Evolutionary conservation across 2,888 invertebrate genomes (phyloP), one percentile per base, ranked within the genome.

Genomic region (Erannis defoliaria): DNA sequence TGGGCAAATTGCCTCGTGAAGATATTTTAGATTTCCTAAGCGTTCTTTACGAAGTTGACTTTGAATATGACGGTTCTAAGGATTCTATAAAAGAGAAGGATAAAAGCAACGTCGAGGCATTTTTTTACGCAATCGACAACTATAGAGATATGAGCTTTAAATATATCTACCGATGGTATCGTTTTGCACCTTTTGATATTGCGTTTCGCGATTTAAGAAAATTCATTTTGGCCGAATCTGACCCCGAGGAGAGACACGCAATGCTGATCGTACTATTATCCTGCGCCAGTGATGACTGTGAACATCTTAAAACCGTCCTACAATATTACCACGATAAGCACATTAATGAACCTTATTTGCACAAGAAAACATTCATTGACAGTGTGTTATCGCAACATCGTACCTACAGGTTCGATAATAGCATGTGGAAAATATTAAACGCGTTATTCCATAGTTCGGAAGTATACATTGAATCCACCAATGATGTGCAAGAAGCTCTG

Each of bases 201-300:
- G 88, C 88, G 5, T 83, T 86, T 70, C 46, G 58, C 8, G 82
- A 84, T 50, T 57, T 84, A 29, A 78, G 70, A 46, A 35, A 78
- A 46, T 84, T 50, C 72, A 75, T 64, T n/a, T 48, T n/a, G 2
- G 40, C 51, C 0, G 58, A 59, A 31, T 55, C 51, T 29, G 33
- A 12, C 0, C 29, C 58, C 8, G 29, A 16, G 14, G n/a, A 43
- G 12, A 53, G 57, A 33, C 35, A 53, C 9, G n/a, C 37, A 0
- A 48, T 62, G 53, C 12, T 62, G 12, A 37, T 29, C 12, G 43
- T 57, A 8, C n/a, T 62, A 31, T 19, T 62, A 8, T 23, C 23
- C 12, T 37, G 56, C 16, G 62, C 62, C n/a, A 14, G 37, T 5
- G 5, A 49, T 12, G 26, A 62, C 9, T 12, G 43, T 5, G 4